Evolutionary conservation across 2,888 invertebrate species (phyloP), one percentile per base, ranked within the genome.

Genomic region (Pocota personata): DNA sequence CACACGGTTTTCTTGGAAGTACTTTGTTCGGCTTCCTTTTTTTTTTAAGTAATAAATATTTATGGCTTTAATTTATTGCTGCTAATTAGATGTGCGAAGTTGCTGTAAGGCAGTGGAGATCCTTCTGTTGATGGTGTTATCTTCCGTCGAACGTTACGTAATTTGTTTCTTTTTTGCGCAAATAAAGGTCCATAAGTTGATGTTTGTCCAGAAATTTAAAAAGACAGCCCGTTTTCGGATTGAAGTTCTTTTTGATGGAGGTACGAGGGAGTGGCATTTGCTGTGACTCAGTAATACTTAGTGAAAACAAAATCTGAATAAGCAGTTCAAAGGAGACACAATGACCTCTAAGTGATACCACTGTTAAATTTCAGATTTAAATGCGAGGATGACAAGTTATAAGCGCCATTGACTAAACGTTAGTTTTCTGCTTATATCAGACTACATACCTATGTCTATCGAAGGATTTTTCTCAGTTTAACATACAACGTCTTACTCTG

Each of bases 1-100:
- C 32, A 62, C 37, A 12, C n/a, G 35, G 50, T 1, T 82, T 82
- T 82, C 43, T 72, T 66, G 62, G 62, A 82, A 75, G 55, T 19
- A 60, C 76, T 62, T 64, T 75, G 43, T 43, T n/a, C 32, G 8
- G n/a, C 24, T n/a, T 62, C n/a, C 16, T 3, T 2, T 4, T 10
- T 52, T 12, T 75, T 19, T 55, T 4, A 40, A 21, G 67, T 12
- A 1, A 46, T 77, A 77, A 71, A 82, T 19, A 66, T 72, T 77
- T 67, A 77, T 72, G 48, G 43, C 3, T 66, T 66, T 10, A 27
- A 66, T 57, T 58, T 32, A 58, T 32, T 16, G 50, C 40, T 32
- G 66, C 79, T 79, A 79, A 79, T 79, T 66, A 79, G 66, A 48
- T 35, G 40, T 46, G 30, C 14, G 43, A 16, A 52, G 37, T 14